A percentile compares a stretch with the other conserved stretches of the same genome.
phyloP scores from a whole-genome alignment of 1,140 invertebrate species.

The Bathynomus jamesi region DNA sequence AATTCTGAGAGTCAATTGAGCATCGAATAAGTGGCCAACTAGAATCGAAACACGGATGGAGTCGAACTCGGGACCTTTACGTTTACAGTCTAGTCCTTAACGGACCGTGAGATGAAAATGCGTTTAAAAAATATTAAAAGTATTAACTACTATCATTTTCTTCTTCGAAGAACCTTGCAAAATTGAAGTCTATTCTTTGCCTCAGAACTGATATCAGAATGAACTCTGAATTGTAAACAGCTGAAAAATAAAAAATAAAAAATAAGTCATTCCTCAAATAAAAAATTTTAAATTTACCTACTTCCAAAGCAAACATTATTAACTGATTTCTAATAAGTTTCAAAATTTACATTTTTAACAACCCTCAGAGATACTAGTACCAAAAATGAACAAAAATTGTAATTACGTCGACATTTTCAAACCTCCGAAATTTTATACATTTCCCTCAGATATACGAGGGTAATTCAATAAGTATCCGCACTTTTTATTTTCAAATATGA shows the following conservation, averaged over 20 bases:
- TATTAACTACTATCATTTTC: too few relatives aligned
- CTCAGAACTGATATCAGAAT: not conserved
- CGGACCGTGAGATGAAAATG: too few relatives aligned
- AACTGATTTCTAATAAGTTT: not conserved
- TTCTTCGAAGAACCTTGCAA: not conserved
- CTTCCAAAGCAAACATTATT: not conserved
- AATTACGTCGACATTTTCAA: not conserved
- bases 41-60: too few relatives aligned
- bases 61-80: too few relatives aligned
- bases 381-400: not conserved
- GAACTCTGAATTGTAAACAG: not conserved
- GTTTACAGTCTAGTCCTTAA: too few relatives aligned
- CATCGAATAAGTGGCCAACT: too few relatives aligned
- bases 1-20: too few relatives aligned
- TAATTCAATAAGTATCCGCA: too few relatives aligned
- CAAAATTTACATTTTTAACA: not conserved
- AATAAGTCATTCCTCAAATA: too few relatives aligned
- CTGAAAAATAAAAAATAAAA: not conserved
- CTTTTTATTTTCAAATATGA: not conserved
- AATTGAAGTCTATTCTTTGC: not conserved
- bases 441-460: too few relatives aligned
- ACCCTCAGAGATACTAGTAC: not conserved
- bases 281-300: not conserved
- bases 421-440: too few relatives aligned
- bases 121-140: too few relatives aligned